Percentiles rank a stretch among this genome's conserved stretches.
Conservation (phyloP, 2,797 vertebrate genomes). For the Eurystomus glaucurus region DNA sequence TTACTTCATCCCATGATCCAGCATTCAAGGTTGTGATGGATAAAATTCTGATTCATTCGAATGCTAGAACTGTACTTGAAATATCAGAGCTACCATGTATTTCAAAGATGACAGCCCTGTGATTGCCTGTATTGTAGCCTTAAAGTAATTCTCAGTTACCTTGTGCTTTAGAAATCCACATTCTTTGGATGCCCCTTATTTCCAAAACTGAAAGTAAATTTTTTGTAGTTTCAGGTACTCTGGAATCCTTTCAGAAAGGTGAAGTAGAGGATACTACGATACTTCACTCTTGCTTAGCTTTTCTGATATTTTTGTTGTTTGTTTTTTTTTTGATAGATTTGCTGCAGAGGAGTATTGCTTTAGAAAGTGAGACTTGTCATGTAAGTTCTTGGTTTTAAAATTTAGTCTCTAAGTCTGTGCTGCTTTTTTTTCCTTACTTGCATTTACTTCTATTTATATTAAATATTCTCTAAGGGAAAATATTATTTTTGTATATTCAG, state of each 20-base stretch:
- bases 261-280: background rate
- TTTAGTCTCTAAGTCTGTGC: background rate
- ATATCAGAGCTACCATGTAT: background rate
- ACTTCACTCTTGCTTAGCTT: background rate
- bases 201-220: background rate
- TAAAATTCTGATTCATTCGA: background rate
- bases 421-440: background rate
- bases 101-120: background rate
- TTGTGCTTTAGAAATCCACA: background rate
- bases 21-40: background rate
- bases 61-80: background rate
- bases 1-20: background rate
- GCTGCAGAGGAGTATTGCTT: background rate
- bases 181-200: background rate
- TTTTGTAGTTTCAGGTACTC: background rate
- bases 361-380: slow-evolving; percentile 7
- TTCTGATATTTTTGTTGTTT: slow-evolving; percentile 25
- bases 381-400: slow-evolving; percentile 60
- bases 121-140: background rate
- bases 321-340: slow-evolving; percentile 65
- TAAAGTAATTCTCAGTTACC: background rate
- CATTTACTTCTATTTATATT: slow-evolving; percentile 34
- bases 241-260: background rate
- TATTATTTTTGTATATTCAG: background rate
- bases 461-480: slow-evolving; percentile 34